phyloP scores from a whole-genome alignment of 2,888 invertebrate species.

The Coenonympha arcania region DNA sequence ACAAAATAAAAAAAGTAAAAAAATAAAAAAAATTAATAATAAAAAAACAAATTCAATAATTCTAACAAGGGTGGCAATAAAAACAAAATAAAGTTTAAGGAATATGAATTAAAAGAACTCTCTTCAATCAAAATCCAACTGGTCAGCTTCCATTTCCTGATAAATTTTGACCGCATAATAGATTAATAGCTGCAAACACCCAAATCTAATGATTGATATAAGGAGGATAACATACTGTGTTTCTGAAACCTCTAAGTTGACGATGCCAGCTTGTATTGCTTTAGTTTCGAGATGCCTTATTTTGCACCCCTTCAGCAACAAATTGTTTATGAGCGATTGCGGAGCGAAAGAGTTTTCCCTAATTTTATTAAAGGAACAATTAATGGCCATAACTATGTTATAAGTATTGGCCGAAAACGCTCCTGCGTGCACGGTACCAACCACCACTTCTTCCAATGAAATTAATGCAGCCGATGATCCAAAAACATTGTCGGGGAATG shows the following conservation, averaged over 20 bases:
- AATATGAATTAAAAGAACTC: not conserved
- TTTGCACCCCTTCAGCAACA: slow-evolving; percentile 75
- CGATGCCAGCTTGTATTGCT: slow-evolving; percentile 77
- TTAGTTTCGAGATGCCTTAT: slow-evolving; percentile 68
- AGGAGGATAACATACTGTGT: too few relatives aligned
- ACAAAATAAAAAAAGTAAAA: not conserved
- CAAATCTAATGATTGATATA: too few relatives aligned
- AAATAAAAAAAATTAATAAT: not conserved
- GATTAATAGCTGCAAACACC: too few relatives aligned
- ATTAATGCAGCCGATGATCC: slow-evolving; percentile 78
- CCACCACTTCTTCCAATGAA: slow-evolving; percentile 64
- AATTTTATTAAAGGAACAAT: slow-evolving; percentile 75
- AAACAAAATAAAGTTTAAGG: slow-evolving; percentile 1
- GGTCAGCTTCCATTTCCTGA: too few relatives aligned
- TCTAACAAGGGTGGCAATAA: too few relatives aligned
- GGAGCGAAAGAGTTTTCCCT: slow-evolving; percentile 78
- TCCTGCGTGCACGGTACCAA: slow-evolving; percentile 72
- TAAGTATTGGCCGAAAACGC: slow-evolving; percentile 81
- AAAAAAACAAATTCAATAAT: not conserved
- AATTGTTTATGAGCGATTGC: slow-evolving; percentile 75
- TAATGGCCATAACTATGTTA: slow-evolving; percentile 75
- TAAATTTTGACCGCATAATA: too few relatives aligned
- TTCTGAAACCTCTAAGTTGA: slow-evolving; percentile 78
- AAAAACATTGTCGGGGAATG: slow-evolving; percentile 76
- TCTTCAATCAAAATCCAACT: too few relatives aligned